Conservation (phyloP, 2,888 invertebrate species). For the Eudemis profundana region DNA sequence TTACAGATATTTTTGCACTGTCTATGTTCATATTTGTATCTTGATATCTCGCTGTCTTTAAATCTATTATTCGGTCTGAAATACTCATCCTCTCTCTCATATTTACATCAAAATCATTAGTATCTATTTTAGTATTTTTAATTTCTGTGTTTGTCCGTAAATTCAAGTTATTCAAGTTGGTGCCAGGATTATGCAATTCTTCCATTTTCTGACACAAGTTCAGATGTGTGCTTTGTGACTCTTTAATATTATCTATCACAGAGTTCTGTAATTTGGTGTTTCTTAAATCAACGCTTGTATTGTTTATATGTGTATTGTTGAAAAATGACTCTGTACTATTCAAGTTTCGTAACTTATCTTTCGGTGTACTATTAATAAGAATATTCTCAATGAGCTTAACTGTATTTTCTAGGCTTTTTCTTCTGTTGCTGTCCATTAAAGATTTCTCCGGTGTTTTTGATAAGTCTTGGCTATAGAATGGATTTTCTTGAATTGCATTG, state of each 20-base stretch:
- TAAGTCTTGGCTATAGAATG: constrained; percentile 53
- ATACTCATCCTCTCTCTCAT: background rate
- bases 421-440: constrained; percentile 56
- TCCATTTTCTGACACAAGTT: background rate
- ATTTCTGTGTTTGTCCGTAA: background rate
- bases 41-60: background rate
- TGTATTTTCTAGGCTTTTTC: constrained; percentile 72
- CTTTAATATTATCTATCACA: background rate
- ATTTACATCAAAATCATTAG: background rate
- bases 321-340: background rate
- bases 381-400: constrained; percentile 73
- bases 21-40: background rate
- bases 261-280: background rate
- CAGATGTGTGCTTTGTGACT: background rate
- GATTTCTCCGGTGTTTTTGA: constrained; percentile 51
- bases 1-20: background rate
- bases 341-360: constrained; percentile 45
- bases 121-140: background rate
- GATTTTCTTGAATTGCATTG: constrained; percentile 42
- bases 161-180: too few species aligned
- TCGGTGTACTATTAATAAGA: constrained; percentile 58
- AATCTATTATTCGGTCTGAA: background rate
- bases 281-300: background rate
- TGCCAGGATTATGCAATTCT: too few species aligned
- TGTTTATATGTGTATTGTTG: background rate